A percentile compares a stretch with the other conserved stretches of the same genome.
Evolutionary conservation across 2,888 invertebrate genomes (phyloP).

Genomic region (Cerastis leucographa): DNA sequence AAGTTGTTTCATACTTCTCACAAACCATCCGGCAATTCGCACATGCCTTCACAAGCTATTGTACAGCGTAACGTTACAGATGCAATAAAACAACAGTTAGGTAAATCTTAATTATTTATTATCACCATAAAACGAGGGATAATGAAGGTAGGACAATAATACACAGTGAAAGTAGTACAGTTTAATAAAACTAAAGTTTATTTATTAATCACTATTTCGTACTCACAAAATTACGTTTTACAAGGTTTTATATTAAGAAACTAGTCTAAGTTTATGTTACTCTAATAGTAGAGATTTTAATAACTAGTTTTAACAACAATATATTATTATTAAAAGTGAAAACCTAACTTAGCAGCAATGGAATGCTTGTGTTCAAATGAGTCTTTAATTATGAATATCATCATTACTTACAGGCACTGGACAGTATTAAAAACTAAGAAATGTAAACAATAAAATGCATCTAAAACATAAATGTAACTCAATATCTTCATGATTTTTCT

Average conservation of each 20-base stretch:
- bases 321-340: constrained; percentile 72
- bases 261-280: constrained; percentile 77
- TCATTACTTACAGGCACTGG: constrained; percentile 89
- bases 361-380: constrained; percentile 68
- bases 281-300: constrained; percentile 73
- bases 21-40: constrained; percentile 47
- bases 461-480: constrained; percentile 62
- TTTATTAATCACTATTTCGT: constrained; percentile 66
- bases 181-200: constrained; percentile 76
- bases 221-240: constrained; percentile 65
- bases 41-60: constrained; percentile 72
- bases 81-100: constrained; percentile 85
- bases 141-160: constrained; percentile 70
- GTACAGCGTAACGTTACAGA: constrained; percentile 78
- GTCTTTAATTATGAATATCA: constrained; percentile 84
- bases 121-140: constrained; percentile 75
- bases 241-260: constrained; percentile 72
- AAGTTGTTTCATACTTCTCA: constrained; percentile 55
- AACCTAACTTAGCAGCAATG: constrained; percentile 69
- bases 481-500: constrained; percentile 47
- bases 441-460: constrained; percentile 63
- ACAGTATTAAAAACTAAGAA: constrained; percentile 72
- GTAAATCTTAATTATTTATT: constrained; percentile 81
- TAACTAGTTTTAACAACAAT: constrained; percentile 69
- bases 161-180: constrained; percentile 71